phyloP scores from a whole-genome alignment of 2,888 invertebrate species.

The Podotricha telesiphe region DNA sequence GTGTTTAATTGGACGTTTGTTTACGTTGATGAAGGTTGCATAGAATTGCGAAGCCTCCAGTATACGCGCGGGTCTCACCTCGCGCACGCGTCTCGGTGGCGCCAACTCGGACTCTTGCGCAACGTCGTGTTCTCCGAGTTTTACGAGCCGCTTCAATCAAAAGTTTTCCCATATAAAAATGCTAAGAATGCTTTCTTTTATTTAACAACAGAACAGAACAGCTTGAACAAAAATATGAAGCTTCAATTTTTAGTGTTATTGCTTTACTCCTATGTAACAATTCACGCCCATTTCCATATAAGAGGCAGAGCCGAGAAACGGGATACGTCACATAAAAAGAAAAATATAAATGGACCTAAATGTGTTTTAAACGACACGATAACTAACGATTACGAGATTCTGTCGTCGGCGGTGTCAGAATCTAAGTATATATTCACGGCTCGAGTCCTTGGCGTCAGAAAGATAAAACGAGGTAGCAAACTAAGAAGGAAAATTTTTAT shows the following conservation, averaged over 20 bases:
- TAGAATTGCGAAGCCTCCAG: slow-evolving; percentile 81
- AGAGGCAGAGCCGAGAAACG: slow-evolving; percentile 71
- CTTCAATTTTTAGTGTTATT: slow-evolving; percentile 70
- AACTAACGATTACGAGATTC: slow-evolving; percentile 82
- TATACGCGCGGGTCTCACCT: slow-evolving; percentile 79
- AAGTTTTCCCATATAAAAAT: slow-evolving; percentile 58
- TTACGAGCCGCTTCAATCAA: slow-evolving; percentile 65
- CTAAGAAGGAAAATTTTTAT: slow-evolving; percentile 72
- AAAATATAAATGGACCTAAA: slow-evolving; percentile 76
- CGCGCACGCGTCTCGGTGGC: slow-evolving; percentile 82
- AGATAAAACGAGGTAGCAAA: slow-evolving; percentile 73
- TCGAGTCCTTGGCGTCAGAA: slow-evolving; percentile 76
- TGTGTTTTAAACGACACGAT: slow-evolving; percentile 82
- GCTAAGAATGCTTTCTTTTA: slow-evolving; percentile 63
- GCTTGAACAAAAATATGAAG: slow-evolving; percentile 67
- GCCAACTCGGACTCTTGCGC: slow-evolving; percentile 73
- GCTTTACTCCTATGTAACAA: slow-evolving; percentile 65
- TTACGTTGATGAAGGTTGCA: slow-evolving; percentile 81
- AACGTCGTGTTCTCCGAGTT: slow-evolving; percentile 64
- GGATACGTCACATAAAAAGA: slow-evolving; percentile 71
- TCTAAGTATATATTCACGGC: slow-evolving; percentile 82
- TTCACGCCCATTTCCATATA: slow-evolving; percentile 68
- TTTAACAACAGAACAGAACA: slow-evolving; percentile 51
- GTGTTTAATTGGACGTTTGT: slow-evolving; percentile 72
- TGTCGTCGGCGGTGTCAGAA: slow-evolving; percentile 81